A percentile compares a stretch with the other conserved stretches of the same genome.
phyloP scores from a whole-genome alignment of 2,888 invertebrate species.

The Thumatha senex region DNA sequence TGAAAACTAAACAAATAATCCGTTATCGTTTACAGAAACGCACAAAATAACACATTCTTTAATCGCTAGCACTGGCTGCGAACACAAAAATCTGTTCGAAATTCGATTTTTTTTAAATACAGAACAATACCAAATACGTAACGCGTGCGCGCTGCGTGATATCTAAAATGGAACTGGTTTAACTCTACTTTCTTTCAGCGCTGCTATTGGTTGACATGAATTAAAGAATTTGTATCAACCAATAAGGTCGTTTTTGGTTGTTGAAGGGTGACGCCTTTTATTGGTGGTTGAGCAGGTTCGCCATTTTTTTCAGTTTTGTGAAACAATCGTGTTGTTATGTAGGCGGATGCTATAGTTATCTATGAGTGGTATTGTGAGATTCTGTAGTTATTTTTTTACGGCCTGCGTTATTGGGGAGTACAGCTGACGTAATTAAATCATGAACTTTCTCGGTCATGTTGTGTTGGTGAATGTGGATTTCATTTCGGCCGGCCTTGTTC shows the following conservation, averaged over 20 bases:
- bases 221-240: conserved; percentile 53
- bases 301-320: conserved; percentile 74
- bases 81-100: conserved; percentile 38
- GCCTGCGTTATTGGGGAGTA: conserved; percentile 38
- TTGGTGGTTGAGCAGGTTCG: conserved; percentile 68
- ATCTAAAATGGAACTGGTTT: conserved; percentile 79
- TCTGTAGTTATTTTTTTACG: conserved; percentile 58
- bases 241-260: conserved; percentile 47
- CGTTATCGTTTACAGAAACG: conserved; percentile 29
- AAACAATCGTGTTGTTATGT: conserved; percentile 76
- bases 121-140: conserved; percentile 43
- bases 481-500: neutral
- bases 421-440: conserved; percentile 72
- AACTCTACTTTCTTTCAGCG: conserved; percentile 62
- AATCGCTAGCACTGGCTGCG: conserved; percentile 41
- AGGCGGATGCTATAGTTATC: conserved; percentile 64
- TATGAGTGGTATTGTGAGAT: conserved; percentile 30
- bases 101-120: conserved; percentile 47
- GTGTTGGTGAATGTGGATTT: conserved; percentile 24
- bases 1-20: conserved; percentile 25
- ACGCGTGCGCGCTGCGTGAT: conserved; percentile 60
- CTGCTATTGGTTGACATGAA: conserved; percentile 61
- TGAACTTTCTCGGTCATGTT: conserved; percentile 35
- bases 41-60: conserved; percentile 27
- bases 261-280: conserved; percentile 69